These are phyloP conservation scores for Autographa gamma DNA, from an alignment of 2,888 invertebrate genomes.

Conservation along the genomic window DNA sequence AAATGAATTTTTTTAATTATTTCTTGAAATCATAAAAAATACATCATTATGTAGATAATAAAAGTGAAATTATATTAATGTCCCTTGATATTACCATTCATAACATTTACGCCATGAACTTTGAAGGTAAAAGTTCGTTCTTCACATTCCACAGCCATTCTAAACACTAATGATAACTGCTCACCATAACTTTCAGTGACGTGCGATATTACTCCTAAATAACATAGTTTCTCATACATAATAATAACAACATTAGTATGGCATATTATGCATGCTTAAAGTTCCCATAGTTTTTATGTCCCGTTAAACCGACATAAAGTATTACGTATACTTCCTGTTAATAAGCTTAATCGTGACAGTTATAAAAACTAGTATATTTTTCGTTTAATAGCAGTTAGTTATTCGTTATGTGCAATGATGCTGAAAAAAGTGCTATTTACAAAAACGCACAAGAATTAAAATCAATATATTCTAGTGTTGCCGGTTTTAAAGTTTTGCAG, in stretches of 20 bases:
- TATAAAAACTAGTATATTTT: slow-evolving; percentile 36
- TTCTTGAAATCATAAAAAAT: no score
- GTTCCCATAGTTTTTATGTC: slow-evolving; percentile 56
- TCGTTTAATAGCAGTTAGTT: background rate
- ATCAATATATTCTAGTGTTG: no score
- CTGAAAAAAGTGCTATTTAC: no score
- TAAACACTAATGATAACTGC: slow-evolving; percentile 14
- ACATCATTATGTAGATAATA: no score
- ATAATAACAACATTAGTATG: background rate
- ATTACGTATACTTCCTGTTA: slow-evolving; percentile 31
- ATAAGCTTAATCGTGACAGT: slow-evolving; percentile 16
- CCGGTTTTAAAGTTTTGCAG: no score
- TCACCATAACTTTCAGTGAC: slow-evolving; percentile 24
- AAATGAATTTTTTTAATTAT: no score
- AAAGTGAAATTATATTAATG: background rate
- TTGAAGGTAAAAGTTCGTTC: background rate
- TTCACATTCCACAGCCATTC: background rate
- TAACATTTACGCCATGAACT: background rate
- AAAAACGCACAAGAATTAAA: no score
- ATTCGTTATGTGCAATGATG: no score
- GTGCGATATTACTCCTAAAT: slow-evolving; percentile 33
- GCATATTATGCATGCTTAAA: slow-evolving; percentile 24
- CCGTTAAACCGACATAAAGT: slow-evolving; percentile 43
- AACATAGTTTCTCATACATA: slow-evolving; percentile 36
- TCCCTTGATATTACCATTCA: background rate